Evolutionary conservation across 2,888 invertebrate species (phyloP).

Genomic region (Apamea crenata): DNA sequence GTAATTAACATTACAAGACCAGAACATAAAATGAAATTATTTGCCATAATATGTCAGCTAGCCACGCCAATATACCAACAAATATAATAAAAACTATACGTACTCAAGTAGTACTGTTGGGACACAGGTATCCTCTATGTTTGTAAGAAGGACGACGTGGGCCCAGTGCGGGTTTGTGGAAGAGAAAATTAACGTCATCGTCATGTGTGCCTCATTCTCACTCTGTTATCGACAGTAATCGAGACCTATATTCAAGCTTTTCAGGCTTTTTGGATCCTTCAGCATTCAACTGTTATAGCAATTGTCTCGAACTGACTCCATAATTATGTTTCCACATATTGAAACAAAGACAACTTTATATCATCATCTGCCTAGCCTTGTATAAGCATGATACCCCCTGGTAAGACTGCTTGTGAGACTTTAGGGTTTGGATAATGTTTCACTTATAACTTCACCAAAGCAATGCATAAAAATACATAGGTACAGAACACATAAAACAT

Average conservation of each 20-base stretch:
- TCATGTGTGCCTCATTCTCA: not conserved
- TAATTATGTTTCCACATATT: not conserved
- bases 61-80: too few species aligned
- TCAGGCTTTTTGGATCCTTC: not conserved
- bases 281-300: not conserved
- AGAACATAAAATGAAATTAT: too few species aligned
- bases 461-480: slow-evolving; percentile 12
- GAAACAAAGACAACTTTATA: not conserved
- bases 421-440: not conserved
- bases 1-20: too few species aligned
- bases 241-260: not conserved
- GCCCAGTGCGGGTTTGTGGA: not conserved
- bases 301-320: not conserved
- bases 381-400: not conserved
- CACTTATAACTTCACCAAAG: not conserved
- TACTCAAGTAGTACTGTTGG: too few species aligned
- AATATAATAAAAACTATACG: too few species aligned
- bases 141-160: too few species aligned
- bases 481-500: slow-evolving; percentile 31
- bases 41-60: too few species aligned
- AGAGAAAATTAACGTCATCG: not conserved
- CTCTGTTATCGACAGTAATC: not conserved
- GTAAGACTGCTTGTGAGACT: not conserved
- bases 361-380: not conserved
- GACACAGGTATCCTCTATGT: too few species aligned